Base-by-base conservation (phyloP, 2,113 vertebrate genomes). In the Thalassoma bifasciatum region DNA sequence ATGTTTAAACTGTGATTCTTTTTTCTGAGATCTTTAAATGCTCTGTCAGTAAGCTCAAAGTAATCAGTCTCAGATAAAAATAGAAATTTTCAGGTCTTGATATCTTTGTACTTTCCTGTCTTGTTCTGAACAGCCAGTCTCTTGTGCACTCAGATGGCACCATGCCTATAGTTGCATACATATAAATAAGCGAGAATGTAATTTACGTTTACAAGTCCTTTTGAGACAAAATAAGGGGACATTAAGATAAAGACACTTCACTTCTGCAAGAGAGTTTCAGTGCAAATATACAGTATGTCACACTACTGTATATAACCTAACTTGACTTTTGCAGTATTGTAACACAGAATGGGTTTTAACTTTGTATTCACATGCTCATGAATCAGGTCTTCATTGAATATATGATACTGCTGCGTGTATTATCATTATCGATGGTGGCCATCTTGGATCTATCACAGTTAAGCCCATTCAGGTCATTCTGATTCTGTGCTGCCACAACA, bases 291-390 rank as follows among this genome's bases (percentile, higher is more conserved):
- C 81, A 86, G 82, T 66, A 68, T 60, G 40, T 57, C 10, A 21
- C n/a, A 75, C 34, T 67, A 56, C 85, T 87, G 86, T 83, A 87
- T 84, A 87, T 83, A 16, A 51, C 22, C 38, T 16, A 72, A 82
- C 90, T 70, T 81, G 83, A 72, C 42, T 51, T 64, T 57, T 64
- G 63, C 79, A 81, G 58, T 84, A 79, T 72, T 50, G 16, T 64
- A 75, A 76, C 54, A 17, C 56, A 67, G 72, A 80, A 78, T 77
- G 26, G 38, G 69, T 40, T 72, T 66, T 59, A 56, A 14, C 47
- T 54, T 26, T 47, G 12, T 68, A 36, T 47, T 36, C 30, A 61
- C 51, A 47, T 56, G 22, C 66, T 21, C 12, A 66, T 21, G 19
- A 61, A 46, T 38, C 50, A 9, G 19, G 34, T 46, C 44, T 62